A percentile compares a stretch with the other conserved stretches of the same genome.
Conservation (phyloP, 2,888 invertebrate species). For the Chrysodeixis includens region DNA sequence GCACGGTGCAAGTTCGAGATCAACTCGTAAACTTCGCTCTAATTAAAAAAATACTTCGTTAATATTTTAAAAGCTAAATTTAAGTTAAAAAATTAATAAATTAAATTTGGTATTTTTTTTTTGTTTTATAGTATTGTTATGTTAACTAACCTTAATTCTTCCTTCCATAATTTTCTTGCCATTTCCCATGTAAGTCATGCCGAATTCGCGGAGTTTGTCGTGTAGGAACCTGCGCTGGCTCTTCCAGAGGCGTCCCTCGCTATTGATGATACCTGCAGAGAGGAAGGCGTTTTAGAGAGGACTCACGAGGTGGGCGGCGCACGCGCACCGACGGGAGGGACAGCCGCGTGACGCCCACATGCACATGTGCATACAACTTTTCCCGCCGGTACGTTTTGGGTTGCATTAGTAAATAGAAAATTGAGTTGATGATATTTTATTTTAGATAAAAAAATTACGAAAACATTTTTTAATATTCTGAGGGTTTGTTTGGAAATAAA, state of each 20-base stretch:
- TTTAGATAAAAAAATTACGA: too few species aligned
- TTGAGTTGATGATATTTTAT: background rate
- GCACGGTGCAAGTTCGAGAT: slow-evolving; percentile 90
- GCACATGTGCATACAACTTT: slow-evolving; percentile 63
- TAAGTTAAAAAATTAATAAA: background rate
- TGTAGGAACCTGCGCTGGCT: slow-evolving; percentile 96
- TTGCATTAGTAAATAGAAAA: slow-evolving; percentile 15
- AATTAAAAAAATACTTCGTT: slow-evolving; percentile 52
- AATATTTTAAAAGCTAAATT: slow-evolving; percentile 12
- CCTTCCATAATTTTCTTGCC: slow-evolving; percentile 95
- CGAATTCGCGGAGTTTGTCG: slow-evolving; percentile 95
- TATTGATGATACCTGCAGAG: slow-evolving; percentile 95
- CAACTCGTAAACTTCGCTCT: slow-evolving; percentile 94
- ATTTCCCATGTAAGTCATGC: slow-evolving; percentile 95
- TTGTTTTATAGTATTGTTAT: background rate
- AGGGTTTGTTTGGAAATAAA: background rate
- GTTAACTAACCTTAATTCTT: slow-evolving; percentile 93
- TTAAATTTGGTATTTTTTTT: background rate
- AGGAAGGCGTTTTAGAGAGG: slow-evolving; percentile 72
- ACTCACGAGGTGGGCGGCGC: slow-evolving; percentile 77
- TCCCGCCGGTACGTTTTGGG: slow-evolving; percentile 39
- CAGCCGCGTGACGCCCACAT: slow-evolving; percentile 72
- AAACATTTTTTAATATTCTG: too few species aligned
- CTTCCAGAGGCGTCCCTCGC: slow-evolving; percentile 96
- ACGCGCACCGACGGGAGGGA: slow-evolving; percentile 68